Evolutionary conservation across 2,113 vertebrate species (phyloP).

Genomic region (Lampris megalopsis): DNA sequence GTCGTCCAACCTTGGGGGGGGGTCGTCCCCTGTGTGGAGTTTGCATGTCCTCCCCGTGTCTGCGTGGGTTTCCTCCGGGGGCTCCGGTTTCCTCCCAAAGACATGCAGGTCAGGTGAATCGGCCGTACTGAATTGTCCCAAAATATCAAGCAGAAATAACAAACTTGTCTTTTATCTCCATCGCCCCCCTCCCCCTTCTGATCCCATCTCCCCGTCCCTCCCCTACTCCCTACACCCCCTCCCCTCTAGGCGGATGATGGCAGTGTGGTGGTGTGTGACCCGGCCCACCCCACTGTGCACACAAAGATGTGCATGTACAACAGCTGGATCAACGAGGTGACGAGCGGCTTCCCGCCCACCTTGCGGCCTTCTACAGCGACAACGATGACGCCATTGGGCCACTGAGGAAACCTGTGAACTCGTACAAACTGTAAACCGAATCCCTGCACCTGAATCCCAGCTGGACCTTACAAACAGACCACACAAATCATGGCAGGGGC

Average conservation of each 20-base stretch:
- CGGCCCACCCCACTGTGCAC: conserved; percentile 49
- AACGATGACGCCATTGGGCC: background rate
- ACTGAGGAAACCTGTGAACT: background rate
- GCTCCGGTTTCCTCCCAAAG: too few relatives aligned
- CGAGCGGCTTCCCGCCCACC: conserved; percentile 12
- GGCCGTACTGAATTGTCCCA: too few relatives aligned
- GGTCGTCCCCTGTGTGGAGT: too few relatives aligned
- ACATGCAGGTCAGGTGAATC: too few relatives aligned
- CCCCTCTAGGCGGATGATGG: conserved; percentile 31
- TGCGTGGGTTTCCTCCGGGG: too few relatives aligned
- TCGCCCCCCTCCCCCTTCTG: background rate
- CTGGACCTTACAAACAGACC: too few relatives aligned
- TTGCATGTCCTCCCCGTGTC: too few relatives aligned
- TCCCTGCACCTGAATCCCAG: too few relatives aligned
- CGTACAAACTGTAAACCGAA: background rate
- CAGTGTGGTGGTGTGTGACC: conserved; percentile 67
- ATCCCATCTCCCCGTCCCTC: background rate
- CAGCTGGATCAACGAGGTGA: conserved; percentile 49
- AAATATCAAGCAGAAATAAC: background rate
- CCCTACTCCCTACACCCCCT: background rate
- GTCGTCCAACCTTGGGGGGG: too few relatives aligned
- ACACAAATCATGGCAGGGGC: too few relatives aligned
- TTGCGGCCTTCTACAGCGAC: background rate
- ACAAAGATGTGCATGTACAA: conserved; percentile 64
- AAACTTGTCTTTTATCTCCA: background rate